Conservation (phyloP, 2,797 vertebrate genomes). For the Leptatherina wallacei region DNA sequence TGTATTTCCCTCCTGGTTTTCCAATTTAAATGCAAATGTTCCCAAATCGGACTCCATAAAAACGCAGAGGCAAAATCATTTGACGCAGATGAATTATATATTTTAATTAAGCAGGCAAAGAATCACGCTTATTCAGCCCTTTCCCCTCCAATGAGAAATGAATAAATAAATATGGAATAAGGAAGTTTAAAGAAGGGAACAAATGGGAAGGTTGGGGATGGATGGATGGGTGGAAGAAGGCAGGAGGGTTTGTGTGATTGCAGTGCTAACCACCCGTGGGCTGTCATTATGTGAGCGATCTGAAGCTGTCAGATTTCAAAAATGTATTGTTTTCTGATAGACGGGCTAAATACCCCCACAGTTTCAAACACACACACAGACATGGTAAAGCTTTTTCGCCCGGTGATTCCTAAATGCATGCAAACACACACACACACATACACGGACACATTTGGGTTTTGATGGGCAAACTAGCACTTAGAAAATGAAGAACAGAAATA, state of each 20-base stretch:
- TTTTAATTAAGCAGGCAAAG: constrained; percentile 84
- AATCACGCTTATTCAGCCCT: constrained; percentile 79
- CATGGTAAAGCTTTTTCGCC: not conserved
- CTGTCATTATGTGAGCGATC: constrained; percentile 77
- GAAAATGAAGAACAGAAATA: constrained; percentile 66
- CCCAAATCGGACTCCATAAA: constrained; percentile 81
- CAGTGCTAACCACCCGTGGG: constrained; percentile 64
- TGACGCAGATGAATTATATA: constrained; percentile 84
- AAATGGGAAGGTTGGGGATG: constrained; percentile 54
- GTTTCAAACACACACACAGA: constrained; percentile 18
- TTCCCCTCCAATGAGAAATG: constrained; percentile 77
- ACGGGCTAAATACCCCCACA: constrained; percentile 70
- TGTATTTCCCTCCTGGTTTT: constrained; percentile 80
- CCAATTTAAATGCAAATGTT: constrained; percentile 89
- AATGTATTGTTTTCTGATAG: constrained; percentile 78
- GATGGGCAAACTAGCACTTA: constrained; percentile 75
- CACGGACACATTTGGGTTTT: constrained; percentile 46
- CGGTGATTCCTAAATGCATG: constrained; percentile 19
- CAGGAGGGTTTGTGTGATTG: constrained; percentile 62
- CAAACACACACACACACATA: constrained; percentile 15
- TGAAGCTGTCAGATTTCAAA: constrained; percentile 81
- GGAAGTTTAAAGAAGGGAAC: constrained; percentile 34
- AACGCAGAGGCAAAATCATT: constrained; percentile 78
- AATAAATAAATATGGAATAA: constrained; percentile 81
- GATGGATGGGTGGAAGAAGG: constrained; percentile 50